phyloP scores from a whole-genome alignment of 2,113 vertebrate genomes.

The Balaenoptera acutorostrata region DNA sequence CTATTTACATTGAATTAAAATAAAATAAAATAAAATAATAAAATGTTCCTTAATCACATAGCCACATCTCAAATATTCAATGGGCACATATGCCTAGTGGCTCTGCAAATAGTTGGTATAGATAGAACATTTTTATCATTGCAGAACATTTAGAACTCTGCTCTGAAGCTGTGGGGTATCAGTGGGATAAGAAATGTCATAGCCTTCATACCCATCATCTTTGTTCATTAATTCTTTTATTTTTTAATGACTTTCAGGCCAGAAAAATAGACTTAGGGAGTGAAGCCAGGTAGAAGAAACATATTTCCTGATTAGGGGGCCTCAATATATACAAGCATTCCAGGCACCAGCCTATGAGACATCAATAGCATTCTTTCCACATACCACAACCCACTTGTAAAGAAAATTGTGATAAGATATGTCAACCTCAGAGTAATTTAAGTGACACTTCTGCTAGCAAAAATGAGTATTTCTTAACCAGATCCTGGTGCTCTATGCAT shows the following conservation, averaged over 20 bases:
- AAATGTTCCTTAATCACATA: not conserved
- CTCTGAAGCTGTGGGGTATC: not conserved
- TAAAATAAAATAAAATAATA: not conserved
- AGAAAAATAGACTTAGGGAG: not conserved
- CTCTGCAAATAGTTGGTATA: too few species aligned
- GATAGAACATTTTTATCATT: not conserved
- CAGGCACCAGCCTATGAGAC: not conserved
- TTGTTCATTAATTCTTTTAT: not conserved
- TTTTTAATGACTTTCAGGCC: not conserved
- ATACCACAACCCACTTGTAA: not conserved
- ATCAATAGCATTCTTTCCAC: constrained; percentile 11
- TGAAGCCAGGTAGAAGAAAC: not conserved
- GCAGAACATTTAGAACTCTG: not conserved
- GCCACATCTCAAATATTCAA: not conserved
- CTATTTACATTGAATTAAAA: not conserved
- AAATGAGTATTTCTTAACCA: not conserved
- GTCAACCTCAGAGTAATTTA: not conserved
- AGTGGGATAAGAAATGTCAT: not conserved
- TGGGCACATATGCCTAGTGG: not conserved
- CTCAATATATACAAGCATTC: not conserved
- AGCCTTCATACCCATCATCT: not conserved
- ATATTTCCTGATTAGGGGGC: not conserved
- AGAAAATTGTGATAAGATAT: not conserved
- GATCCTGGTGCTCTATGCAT: not conserved
- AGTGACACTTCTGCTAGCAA: constrained; percentile 8